Base-by-base conservation (phyloP, 2,113 vertebrate species). In the Nannospalax galili region DNA sequence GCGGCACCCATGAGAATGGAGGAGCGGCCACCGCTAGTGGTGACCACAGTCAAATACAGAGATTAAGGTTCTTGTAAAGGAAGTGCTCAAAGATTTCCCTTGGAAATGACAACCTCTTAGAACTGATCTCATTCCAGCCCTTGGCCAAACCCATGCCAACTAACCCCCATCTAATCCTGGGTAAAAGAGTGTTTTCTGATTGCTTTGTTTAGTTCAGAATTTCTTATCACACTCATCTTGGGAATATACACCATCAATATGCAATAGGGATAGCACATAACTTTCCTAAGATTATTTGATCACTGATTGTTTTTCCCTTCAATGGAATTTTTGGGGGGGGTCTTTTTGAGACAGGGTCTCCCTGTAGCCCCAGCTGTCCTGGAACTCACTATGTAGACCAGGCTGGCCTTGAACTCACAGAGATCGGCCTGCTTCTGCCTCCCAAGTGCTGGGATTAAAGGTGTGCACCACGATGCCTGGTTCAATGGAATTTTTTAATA, bases 261-360 rank as follows among this genome's bases (percentile, higher is more conserved):
- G 8, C 9, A 60, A 10, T 35, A 88, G 24, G 67, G 17, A 32
- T 40, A 88, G 7, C 58, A 52, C 52, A 22, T 60, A 65, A n/a
- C 69, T 78, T 95, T 92, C 17, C 52, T 24, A 24, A 82, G 80
- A 28, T 74, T n/a, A 81, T 82, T 86, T 82, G 4, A 90, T 42
- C 62, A 78, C 19, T 73, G 32, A 45, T 15, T 37, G 3, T 40
- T 42, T 75, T 64, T n/a, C 40, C 7, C 15, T 80, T 30, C 60
- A 5, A 52, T 77, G 19, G 26, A 52, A 67, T 58, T 58, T 58
- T n/a, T n/a, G n/a, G n/a, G n/a, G n/a, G n/a, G n/a, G n/a, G n/a
- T n/a, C n/a, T n/a, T n/a, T n/a, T n/a, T n/a, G n/a, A n/a, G n/a
- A n/a, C n/a, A n/a, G 58, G 16, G n/a, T n/a, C n/a, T n/a, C n/a